Percentiles rank a stretch among this genome's conserved stretches.
phyloP scores from a whole-genome alignment of 2,113 vertebrate species.

The Nannobrachium achirus region DNA sequence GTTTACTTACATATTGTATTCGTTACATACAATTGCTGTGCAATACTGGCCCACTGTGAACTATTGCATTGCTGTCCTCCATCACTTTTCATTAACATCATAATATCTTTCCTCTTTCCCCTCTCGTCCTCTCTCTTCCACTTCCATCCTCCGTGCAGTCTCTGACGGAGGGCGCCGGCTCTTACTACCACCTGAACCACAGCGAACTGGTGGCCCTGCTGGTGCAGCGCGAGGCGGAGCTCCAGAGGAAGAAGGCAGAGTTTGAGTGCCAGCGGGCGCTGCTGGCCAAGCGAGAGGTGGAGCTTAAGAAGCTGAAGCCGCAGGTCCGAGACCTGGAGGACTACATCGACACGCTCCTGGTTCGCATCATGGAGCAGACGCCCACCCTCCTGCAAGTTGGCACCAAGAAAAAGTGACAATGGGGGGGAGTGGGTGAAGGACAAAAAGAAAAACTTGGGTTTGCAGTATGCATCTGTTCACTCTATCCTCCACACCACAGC shows the following conservation, averaged over 20 bases:
- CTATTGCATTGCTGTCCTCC: too few species aligned
- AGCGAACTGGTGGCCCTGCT: conserved; percentile 91
- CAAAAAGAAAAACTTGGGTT: not conserved
- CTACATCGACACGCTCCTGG: conserved; percentile 96
- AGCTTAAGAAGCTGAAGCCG: conserved; percentile 87
- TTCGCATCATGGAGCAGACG: conserved; percentile 97
- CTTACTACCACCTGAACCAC: conserved; percentile 94
- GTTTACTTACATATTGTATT: too few species aligned
- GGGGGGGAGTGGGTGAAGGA: conserved; percentile 46
- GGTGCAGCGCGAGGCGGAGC: conserved; percentile 82
- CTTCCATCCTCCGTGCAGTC: conserved; percentile 31
- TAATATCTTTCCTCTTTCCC: not conserved
- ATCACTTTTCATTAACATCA: too few species aligned
- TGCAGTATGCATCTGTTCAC: conserved; percentile 46
- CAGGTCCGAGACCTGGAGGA: conserved; percentile 92
- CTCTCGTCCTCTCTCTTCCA: not conserved
- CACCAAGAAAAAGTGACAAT: conserved; percentile 73
- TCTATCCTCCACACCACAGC: conserved; percentile 62
- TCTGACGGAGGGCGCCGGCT: conserved; percentile 83
- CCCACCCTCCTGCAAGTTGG: conserved; percentile 93
- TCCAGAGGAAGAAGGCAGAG: conserved; percentile 85
- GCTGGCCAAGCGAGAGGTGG: conserved; percentile 88
- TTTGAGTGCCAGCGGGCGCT: conserved; percentile 82
- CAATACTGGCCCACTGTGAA: too few species aligned
- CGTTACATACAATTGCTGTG: too few species aligned